Base-by-base conservation (phyloP, 2,888 invertebrate genomes). In the Spicauda simplicius region DNA sequence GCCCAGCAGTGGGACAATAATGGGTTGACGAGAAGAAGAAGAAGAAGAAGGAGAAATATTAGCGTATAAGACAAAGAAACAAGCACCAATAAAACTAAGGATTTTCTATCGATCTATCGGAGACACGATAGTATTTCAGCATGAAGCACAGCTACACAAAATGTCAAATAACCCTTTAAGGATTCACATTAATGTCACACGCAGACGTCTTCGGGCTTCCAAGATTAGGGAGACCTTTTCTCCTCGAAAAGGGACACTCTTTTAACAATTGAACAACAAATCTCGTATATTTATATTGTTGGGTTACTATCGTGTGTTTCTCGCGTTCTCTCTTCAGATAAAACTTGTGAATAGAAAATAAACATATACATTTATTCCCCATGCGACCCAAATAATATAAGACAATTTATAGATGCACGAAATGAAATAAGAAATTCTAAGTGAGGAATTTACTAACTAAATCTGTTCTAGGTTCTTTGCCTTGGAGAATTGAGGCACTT, bases 121-220 rank as follows among this genome's bases (percentile, higher is more conserved):
- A 62, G 8, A 64, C 20, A 61, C 37, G 50, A 50, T 53, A 48
- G 55, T 61, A 37, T 33, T 57, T 62, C 41, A 64, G 54, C 64
- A 30, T 58, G 55, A 55, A 48, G 18, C 60, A 64, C 64, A 48
- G 57, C 64, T 53, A 57, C 54, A 71, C 64, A 69, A 69, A 69
- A 56, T 69, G 71, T 69, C 71, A 69, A 67, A 71, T 67, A 67
- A 64, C 67, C 69, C 71, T 69, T 66, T 69, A 69, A 68, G 70
- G 66, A 69, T 62, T 69, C 71, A 67, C 71, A 71, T 71, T 71
- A 71, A 71, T 67, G 71, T 71, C 71, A 69, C 69, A 64, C 60
- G 54, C 69, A 67, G 64, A 64, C 66, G 25, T 57, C 63, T 60
- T 60, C 60, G 58, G 59, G 56, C 56, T 63, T 45, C 33, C 53